Evolutionary conservation across 2,888 invertebrate species (phyloP), one percentile per base, ranked within the genome.

Genomic region (Phymatocera aterrima): DNA sequence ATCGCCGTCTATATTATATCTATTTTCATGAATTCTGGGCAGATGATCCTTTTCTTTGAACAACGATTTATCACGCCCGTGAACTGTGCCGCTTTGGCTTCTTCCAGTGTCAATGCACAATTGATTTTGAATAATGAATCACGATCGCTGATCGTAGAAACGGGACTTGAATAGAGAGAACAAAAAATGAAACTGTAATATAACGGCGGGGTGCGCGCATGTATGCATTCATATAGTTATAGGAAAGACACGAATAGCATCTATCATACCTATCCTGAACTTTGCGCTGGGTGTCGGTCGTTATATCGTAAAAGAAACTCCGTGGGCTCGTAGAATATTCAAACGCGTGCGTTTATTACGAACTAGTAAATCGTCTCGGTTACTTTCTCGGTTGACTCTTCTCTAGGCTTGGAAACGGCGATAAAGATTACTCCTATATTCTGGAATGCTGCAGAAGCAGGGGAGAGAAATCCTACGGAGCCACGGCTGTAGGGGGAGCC

Each of bases 401-500:
- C 51, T 51, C 4, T 51, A 15, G n/a, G 51, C 51, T 51, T 12
- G 12, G 18, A 12, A 64, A 34, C 37, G 43, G 72, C 72, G 48
- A 72, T 72, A 72, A 72, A 72, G 72, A 72, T 72, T 72, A 51
- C 34, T 51, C 72, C 31, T 34, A 34, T 72, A 72, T 72, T 72
- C 72, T 72, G 72, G 72, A 72, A 72, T 72, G n/a, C n/a, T n/a
- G 72, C 72, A 72, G 72, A 51, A 72, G 34, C 68, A 18, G 34
- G 70, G 43, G 8, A 68, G 43, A n/a, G 15, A 68, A 12, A 40
- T 68, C 46, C 24, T 57, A 57, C 28, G 68, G n/a, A n/a, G 43
- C 43, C 15, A 43, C 28, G n/a, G 68, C 40, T 28, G 46, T 24
- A 68, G 46, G 68, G 68, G 24, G 40, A n/a, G n/a, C n/a, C 68